These are phyloP conservation scores for Archips xylosteana DNA, from an alignment of 2,888 invertebrate genomes.

Conservation along the genomic window DNA sequence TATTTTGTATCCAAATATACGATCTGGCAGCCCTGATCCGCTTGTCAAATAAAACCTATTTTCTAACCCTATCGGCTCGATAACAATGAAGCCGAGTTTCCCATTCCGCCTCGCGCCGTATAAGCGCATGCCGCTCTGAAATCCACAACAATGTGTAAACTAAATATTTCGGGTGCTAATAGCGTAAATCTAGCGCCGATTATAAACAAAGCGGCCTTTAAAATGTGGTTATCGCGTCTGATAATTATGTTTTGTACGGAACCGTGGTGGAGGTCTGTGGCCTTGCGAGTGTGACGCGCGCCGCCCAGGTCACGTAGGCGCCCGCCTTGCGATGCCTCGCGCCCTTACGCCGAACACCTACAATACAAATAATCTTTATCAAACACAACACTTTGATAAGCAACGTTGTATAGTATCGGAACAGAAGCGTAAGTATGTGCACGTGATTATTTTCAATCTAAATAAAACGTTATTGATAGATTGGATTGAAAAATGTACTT, in stretches of 20 bases:
- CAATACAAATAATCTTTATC: neutral
- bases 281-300: constrained; percentile 47
- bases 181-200: constrained; percentile 23
- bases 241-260: constrained; percentile 32
- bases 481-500: no score
- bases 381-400: neutral
- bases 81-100: neutral
- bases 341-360: neutral
- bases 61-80: constrained; percentile 3
- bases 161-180: constrained; percentile 9
- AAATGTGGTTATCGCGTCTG: constrained; percentile 33
- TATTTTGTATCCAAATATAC: no score
- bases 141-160: constrained; percentile 1
- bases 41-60: constrained; percentile 9
- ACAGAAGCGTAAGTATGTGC: neutral
- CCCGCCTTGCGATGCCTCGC: constrained; percentile 34
- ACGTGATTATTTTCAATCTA: neutral
- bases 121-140: neutral
- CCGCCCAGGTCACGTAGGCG: constrained; percentile 71
- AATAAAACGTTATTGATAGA: no score
- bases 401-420: neutral
- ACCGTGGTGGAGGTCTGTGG: constrained; percentile 58
- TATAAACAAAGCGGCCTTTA: constrained; percentile 38
- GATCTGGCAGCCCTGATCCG: no score
- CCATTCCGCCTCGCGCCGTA: neutral